phyloP scores from a whole-genome alignment of 2,888 invertebrate genomes.

The Calameuta pallipes region DNA sequence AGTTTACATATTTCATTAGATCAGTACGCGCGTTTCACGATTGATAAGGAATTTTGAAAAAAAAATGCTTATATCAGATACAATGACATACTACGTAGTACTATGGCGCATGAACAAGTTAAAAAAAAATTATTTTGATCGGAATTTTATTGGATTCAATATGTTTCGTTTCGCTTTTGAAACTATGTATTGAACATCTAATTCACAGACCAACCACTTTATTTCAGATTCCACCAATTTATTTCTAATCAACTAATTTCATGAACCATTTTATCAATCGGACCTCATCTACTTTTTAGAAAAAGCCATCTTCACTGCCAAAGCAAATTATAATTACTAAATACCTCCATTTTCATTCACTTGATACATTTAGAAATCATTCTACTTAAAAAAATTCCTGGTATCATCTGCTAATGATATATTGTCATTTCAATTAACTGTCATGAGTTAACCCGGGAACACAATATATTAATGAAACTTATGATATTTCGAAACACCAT shows the following conservation, averaged over 20 bases:
- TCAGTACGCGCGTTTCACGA: neutral
- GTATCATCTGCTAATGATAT: neutral
- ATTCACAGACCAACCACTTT: neutral
- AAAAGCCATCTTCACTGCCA: no score
- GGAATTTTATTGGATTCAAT: neutral
- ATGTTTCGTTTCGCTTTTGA: neutral
- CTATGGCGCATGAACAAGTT: neutral
- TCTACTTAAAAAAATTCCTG: neutral
- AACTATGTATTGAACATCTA: neutral
- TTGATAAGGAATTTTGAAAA: neutral
- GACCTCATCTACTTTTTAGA: neutral
- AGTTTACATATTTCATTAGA: slow-evolving; percentile 19
- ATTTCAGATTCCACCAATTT: neutral
- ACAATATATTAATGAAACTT: neutral
- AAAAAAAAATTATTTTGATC: neutral
- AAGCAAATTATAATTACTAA: no score
- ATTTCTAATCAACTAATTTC: neutral
- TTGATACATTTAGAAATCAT: no score
- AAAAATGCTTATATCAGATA: neutral
- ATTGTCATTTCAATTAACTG: neutral
- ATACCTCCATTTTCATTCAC: no score
- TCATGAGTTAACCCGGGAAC: neutral
- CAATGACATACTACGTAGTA: neutral
- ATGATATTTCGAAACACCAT: neutral
- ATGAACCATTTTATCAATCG: neutral